These are phyloP conservation scores for Erebia aethiops DNA, from an alignment of 2,888 invertebrate species.

Conservation along the genomic window DNA sequence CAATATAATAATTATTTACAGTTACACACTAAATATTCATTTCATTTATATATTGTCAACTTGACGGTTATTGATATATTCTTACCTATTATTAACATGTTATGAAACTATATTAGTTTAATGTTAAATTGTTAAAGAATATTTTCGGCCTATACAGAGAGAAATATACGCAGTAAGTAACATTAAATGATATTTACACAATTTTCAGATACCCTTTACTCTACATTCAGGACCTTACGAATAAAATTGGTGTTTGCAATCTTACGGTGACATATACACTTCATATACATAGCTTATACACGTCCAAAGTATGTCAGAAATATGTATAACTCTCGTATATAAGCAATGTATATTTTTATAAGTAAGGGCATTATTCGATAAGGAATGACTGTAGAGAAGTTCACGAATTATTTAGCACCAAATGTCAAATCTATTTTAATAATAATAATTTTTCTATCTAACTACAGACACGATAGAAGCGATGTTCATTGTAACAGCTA, in stretches of 20 bases:
- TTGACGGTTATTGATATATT: conserved; percentile 10
- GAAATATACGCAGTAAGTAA: conserved; percentile 11
- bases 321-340: no score
- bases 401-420: conserved; percentile 73
- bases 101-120: conserved; percentile 8
- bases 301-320: no score
- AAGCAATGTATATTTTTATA: no score
- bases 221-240: conserved; percentile 1
- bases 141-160: conserved; percentile 14
- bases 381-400: conserved; percentile 33
- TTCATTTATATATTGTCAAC: conserved; percentile 20
- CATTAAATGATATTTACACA: conserved; percentile 23
- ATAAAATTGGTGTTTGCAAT: no score
- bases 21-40: conserved; percentile 4
- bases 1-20: neutral
- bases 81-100: neutral
- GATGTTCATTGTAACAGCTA: conserved; percentile 45
- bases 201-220: conserved; percentile 14
- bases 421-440: conserved; percentile 70
- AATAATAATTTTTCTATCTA: conserved; percentile 57
- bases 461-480: conserved; percentile 53
- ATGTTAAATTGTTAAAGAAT: conserved; percentile 13
- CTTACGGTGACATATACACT: no score
- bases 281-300: no score
- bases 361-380: no score